Percentiles rank a stretch among this genome's conserved stretches.
Conservation (phyloP, 2,888 invertebrate genomes). For the Biston betularia region DNA sequence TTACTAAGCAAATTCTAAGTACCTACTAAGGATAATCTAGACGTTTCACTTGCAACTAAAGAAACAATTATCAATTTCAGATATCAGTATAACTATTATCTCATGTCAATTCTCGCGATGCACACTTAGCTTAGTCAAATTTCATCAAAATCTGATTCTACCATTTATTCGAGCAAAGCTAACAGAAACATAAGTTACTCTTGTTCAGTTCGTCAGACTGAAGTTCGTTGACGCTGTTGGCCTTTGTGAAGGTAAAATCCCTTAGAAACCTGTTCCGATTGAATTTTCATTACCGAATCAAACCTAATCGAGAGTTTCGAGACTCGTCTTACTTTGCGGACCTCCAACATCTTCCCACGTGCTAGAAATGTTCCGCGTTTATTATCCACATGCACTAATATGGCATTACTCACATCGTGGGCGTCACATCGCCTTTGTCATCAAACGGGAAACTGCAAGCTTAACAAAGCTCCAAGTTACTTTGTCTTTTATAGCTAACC, state of each 20-base stretch:
- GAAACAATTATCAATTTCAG: too few relatives aligned
- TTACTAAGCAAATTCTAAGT: too few relatives aligned
- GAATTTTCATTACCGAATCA: slow-evolving; percentile 27
- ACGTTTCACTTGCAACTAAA: neutral
- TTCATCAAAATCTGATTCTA: too few relatives aligned
- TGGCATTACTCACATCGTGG: slow-evolving; percentile 11
- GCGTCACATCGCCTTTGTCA: slow-evolving; percentile 29
- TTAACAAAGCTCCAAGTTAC: slow-evolving; percentile 43
- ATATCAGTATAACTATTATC: too few relatives aligned
- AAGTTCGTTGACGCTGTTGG: slow-evolving; percentile 28
- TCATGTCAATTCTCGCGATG: too few relatives aligned
- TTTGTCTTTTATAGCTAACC: slow-evolving; percentile 36
- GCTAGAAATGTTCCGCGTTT: slow-evolving; percentile 63
- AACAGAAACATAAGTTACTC: too few relatives aligned
- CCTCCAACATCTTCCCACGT: slow-evolving; percentile 51
- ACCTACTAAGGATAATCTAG: neutral
- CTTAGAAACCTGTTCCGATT: slow-evolving; percentile 38
- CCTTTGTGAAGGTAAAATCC: slow-evolving; percentile 36
- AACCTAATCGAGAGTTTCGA: slow-evolving; percentile 11
- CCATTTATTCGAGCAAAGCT: too few relatives aligned
- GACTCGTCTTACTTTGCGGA: slow-evolving; percentile 45
- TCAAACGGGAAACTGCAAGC: slow-evolving; percentile 53
- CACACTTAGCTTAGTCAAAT: too few relatives aligned
- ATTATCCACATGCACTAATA: slow-evolving; percentile 38
- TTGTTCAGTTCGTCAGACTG: neutral